A percentile compares a stretch with the other conserved stretches of the same genome.
Evolutionary conservation across 2,888 invertebrate genomes (phyloP).

Genomic region (Mantis religiosa): DNA sequence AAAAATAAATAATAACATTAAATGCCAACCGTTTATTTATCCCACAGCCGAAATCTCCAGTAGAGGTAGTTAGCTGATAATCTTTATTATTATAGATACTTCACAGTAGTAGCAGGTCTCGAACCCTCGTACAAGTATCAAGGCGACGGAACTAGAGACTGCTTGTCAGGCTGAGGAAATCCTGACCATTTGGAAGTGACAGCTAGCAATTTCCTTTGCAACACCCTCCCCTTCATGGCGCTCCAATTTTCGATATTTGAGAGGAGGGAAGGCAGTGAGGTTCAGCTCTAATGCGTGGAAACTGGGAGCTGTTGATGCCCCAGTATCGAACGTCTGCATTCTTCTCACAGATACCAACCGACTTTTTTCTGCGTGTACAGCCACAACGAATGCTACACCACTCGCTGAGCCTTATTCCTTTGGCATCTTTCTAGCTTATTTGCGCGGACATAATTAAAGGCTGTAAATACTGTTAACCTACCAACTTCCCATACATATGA

Average conservation of each 20-base stretch:
- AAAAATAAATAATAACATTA: no score
- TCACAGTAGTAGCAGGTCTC: no score
- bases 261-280: background rate
- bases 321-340: background rate
- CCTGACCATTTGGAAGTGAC: conserved; percentile 9
- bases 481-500: no score
- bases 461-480: no score
- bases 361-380: background rate
- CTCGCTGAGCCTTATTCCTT: no score
- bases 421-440: no score
- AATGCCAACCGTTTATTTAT: no score
- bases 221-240: background rate
- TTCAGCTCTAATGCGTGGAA: background rate
- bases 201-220: conserved; percentile 8
- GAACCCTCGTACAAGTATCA: no score
- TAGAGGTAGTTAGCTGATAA: no score
- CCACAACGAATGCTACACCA: background rate
- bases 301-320: background rate
- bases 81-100: no score
- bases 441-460: no score
- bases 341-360: background rate
- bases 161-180: background rate
- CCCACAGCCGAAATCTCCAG: no score
- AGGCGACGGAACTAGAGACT: background rate
- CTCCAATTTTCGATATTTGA: background rate